Conservation (phyloP, 2,797 vertebrate genomes). For the Onychomys arenicola region DNA sequence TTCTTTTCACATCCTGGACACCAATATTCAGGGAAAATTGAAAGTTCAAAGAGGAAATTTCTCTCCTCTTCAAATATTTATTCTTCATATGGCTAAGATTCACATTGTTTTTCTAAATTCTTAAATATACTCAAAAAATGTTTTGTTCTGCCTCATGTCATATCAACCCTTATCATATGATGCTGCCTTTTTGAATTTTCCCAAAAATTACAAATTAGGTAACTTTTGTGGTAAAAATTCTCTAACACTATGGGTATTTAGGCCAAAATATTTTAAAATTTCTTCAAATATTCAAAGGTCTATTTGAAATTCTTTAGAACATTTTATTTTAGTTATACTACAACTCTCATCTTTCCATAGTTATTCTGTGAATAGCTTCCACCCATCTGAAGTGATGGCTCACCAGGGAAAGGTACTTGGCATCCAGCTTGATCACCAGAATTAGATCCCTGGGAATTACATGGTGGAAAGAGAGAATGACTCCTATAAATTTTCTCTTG, state of each 20-base stretch:
- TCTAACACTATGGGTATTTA: background rate
- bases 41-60: background rate
- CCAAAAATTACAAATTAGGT: background rate
- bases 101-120: background rate
- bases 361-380: background rate
- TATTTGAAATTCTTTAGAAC: conserved; percentile 9
- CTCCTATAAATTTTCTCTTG: background rate
- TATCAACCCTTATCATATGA: background rate
- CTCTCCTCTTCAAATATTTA: background rate
- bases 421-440: too few species aligned
- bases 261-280: conserved; percentile 3
- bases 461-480: background rate
- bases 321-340: background rate
- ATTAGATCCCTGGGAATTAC: background rate
- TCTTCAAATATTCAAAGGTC: background rate
- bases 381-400: background rate
- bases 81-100: background rate
- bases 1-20: background rate
- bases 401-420: background rate
- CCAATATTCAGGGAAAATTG: background rate
- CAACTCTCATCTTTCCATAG: background rate
- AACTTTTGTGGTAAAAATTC: background rate
- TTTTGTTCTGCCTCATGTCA: background rate
- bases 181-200: background rate
- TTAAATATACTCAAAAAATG: background rate